Percentiles rank a stretch among this genome's conserved stretches.
Evolutionary conservation across 2,888 invertebrate species (phyloP).

Genomic region (Pseudanteris insignis): DNA sequence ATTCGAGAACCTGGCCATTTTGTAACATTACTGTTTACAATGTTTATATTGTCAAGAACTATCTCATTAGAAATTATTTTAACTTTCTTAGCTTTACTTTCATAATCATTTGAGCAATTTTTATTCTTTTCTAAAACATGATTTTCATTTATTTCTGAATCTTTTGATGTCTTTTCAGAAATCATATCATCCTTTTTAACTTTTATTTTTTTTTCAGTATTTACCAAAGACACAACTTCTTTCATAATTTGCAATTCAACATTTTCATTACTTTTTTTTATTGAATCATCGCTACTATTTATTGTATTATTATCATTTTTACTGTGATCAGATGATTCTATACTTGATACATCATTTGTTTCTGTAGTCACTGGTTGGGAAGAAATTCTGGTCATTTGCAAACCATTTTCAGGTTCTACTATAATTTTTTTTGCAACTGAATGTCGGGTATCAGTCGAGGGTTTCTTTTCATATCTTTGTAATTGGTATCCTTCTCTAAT

Average conservation of each 20-base stretch:
- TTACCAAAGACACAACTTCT: no score
- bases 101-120: constrained; percentile 10
- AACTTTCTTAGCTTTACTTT: constrained; percentile 46
- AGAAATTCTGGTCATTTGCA: constrained; percentile 51
- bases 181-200: no score
- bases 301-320: constrained; percentile 3
- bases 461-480: constrained; percentile 65
- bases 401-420: constrained; percentile 57
- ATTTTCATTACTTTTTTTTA: constrained; percentile 6
- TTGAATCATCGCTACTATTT: background rate
- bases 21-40: constrained; percentile 48
- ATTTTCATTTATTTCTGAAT: no score
- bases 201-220: no score
- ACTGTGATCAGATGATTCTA: constrained; percentile 1
- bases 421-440: constrained; percentile 56
- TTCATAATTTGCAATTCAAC: no score
- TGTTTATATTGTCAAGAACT: constrained; percentile 54
- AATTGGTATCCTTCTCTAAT: constrained; percentile 71
- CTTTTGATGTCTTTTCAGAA: no score
- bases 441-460: constrained; percentile 44
- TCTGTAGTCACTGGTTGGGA: constrained; percentile 16
- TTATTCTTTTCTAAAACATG: constrained; percentile 1
- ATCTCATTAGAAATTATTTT: constrained; percentile 61
- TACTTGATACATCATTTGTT: constrained; percentile 12
- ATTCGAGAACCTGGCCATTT: no score